A percentile compares a stretch with the other conserved stretches of the same genome.
Conservation (phyloP, 2,797 vertebrate genomes). For the Tamandua tetradactyla region DNA sequence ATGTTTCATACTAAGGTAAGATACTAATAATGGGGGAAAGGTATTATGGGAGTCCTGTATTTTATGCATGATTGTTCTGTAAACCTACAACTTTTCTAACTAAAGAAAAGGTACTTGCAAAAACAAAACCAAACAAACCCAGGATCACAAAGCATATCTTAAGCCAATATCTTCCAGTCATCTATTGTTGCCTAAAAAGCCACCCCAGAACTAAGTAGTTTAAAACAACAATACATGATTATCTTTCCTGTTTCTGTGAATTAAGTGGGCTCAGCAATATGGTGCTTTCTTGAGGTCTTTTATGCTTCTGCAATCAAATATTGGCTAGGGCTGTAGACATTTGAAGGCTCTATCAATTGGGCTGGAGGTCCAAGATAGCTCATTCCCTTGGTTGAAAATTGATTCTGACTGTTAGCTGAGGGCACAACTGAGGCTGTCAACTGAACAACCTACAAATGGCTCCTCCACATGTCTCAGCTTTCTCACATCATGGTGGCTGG, state of each 20-base stretch:
- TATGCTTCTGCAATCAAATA: not conserved
- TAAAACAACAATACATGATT: constrained; percentile 27
- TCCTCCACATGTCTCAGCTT: not conserved
- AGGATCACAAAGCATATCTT: not conserved
- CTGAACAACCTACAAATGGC: not conserved
- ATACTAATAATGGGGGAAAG: too few relatives aligned
- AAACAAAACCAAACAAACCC: too few relatives aligned
- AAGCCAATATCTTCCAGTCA: constrained; percentile 18
- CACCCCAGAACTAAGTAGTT: not conserved
- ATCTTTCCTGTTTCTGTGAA: not conserved
- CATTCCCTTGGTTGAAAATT: not conserved
- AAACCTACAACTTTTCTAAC: too few relatives aligned
- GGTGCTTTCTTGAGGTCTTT: not conserved
- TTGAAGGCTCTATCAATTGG: not conserved
- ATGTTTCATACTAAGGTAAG: too few relatives aligned
- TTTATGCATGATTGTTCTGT: too few relatives aligned
- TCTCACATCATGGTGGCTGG: not conserved
- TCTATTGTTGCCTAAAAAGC: constrained; percentile 1
- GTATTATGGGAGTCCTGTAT: too few relatives aligned
- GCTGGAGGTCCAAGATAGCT: not conserved
- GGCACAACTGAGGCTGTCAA: not conserved
- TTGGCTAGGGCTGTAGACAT: not conserved
- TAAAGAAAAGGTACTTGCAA: too few relatives aligned
- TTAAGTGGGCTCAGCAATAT: not conserved
- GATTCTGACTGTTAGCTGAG: not conserved